Conservation (phyloP, 53 echinoderm and acorn worm species). For the Paelopatides confundens region DNA sequence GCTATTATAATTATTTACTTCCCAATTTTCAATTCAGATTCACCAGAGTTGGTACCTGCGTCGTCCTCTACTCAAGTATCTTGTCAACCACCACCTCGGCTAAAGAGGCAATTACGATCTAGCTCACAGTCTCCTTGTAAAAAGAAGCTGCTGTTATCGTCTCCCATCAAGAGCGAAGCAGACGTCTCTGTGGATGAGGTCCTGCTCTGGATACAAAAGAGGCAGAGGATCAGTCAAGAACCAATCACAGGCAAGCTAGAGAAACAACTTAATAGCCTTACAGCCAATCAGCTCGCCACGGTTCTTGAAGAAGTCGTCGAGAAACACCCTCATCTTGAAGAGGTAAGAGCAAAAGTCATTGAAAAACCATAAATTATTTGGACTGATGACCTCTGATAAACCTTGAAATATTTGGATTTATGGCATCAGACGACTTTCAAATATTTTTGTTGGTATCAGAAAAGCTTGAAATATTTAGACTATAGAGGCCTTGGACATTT, state of each 20-base stretch:
- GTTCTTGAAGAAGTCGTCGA: slow-evolving; percentile 62
- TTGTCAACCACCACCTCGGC: not conserved
- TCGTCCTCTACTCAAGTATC: slow-evolving; percentile 38
- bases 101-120: not conserved
- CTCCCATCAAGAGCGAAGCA: not conserved
- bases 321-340: slow-evolving; percentile 77
- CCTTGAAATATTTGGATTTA: too few relatives aligned
- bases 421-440: too few relatives aligned
- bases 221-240: slow-evolving; percentile 59
- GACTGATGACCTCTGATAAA: too few relatives aligned
- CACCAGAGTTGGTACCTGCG: slow-evolving; percentile 20
- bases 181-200: slow-evolving; percentile 53
- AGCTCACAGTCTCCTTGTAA: not conserved
- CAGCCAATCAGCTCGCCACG: slow-evolving; percentile 69
- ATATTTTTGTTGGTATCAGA: too few relatives aligned
- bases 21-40: not conserved
- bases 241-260: slow-evolving; percentile 53
- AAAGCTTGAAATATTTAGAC: too few relatives aligned
- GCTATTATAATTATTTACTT: too few relatives aligned
- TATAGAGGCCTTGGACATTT: too few relatives aligned
- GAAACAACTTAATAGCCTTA: slow-evolving; percentile 66
- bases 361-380: too few relatives aligned
- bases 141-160: not conserved
- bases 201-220: slow-evolving; percentile 55
- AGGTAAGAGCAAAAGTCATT: too few relatives aligned